phyloP scores from a whole-genome alignment of 2,797 vertebrate genomes.

The Carcharodon carcharias region DNA sequence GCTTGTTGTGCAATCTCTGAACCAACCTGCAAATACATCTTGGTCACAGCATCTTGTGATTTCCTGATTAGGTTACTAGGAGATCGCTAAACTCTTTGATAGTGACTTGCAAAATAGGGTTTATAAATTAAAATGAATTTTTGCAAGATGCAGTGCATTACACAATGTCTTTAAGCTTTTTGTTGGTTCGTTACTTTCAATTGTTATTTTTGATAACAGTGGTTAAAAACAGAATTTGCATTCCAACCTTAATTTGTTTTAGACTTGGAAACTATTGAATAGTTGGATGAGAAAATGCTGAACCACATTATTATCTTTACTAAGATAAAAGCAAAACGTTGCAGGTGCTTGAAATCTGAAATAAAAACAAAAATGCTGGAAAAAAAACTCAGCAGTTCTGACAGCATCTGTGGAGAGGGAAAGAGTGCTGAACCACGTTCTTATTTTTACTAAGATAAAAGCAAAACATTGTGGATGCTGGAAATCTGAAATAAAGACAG shows the following conservation, averaged over 20 bases:
- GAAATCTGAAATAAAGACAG: too few species aligned
- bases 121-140: neutral
- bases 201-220: neutral
- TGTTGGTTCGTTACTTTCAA: neutral
- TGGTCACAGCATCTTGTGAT: neutral
- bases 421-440: too few species aligned
- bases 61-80: neutral
- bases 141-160: neutral
- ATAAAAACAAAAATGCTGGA: too few species aligned
- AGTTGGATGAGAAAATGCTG: neutral
- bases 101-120: neutral
- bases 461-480: too few species aligned
- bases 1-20: neutral
- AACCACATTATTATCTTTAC: neutral
- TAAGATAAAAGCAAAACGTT: neutral
- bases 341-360: too few species aligned
- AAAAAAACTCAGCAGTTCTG: too few species aligned
- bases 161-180: neutral
- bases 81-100: neutral
- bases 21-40: neutral
- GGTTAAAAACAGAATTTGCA: neutral
- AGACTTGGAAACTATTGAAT: neutral
- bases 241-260: neutral
- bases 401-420: too few species aligned
- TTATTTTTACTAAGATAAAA: too few species aligned